Evolutionary conservation across 2,888 invertebrate species (phyloP).

Genomic region (Dryobota labecula): DNA sequence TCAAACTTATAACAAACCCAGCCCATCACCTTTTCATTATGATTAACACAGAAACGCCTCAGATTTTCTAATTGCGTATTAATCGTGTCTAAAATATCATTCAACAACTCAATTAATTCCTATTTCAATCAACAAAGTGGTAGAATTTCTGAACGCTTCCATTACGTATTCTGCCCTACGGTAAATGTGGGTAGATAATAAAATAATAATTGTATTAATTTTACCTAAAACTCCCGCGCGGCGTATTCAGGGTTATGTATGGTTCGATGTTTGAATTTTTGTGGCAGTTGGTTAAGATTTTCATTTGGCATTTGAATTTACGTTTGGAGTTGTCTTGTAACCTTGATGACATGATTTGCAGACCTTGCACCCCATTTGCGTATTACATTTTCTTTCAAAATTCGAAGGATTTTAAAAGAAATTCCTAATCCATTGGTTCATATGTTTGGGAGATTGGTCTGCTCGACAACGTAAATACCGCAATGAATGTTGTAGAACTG

Average conservation of each 20-base stretch:
- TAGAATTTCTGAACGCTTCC: conserved; percentile 30
- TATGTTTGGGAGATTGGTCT: no score
- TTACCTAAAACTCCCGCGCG: conserved; percentile 20
- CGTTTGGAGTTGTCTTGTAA: not conserved
- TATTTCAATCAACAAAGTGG: conserved; percentile 59
- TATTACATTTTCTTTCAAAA: no score
- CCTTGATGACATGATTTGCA: not conserved
- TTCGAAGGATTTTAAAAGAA: no score
- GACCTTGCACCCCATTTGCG: no score
- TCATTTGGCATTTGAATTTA: not conserved
- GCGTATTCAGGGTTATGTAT: conserved; percentile 27
- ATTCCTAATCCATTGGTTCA: no score
- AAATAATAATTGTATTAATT: conserved; percentile 53
- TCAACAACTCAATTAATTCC: conserved; percentile 55
- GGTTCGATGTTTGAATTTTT: conserved; percentile 26
- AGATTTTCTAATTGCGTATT: conserved; percentile 42
- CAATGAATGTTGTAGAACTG: no score
- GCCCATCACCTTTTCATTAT: conserved; percentile 26
- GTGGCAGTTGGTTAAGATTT: not conserved
- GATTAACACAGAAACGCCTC: conserved; percentile 21
- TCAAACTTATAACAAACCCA: conserved; percentile 4
- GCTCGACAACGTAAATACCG: no score
- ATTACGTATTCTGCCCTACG: conserved; percentile 40
- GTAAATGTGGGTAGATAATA: conserved; percentile 44
- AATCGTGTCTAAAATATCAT: conserved; percentile 51